These are phyloP conservation scores for Cotesia chilonis DNA, from an alignment of 1,140 invertebrate species.

Conservation along the genomic window DNA sequence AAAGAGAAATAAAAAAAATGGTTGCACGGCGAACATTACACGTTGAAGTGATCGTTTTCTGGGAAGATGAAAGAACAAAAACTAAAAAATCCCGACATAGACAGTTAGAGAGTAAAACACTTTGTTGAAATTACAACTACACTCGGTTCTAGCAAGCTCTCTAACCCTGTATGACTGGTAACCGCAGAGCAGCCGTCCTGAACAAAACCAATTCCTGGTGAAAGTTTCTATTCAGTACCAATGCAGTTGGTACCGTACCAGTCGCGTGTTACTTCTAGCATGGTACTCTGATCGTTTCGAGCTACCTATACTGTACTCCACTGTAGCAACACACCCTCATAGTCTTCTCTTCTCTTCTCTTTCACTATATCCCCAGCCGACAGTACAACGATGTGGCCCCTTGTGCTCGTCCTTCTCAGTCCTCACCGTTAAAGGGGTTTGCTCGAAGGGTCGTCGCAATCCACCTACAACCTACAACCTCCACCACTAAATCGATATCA, in stretches of 20 bases:
- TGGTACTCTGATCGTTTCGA: slow-evolving; percentile 45
- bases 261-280: slow-evolving; percentile 56
- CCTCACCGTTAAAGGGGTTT: slow-evolving; percentile 27
- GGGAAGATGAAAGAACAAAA: slow-evolving; percentile 13
- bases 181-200: slow-evolving; percentile 36
- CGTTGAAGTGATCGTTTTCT: slow-evolving; percentile 2
- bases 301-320: slow-evolving; percentile 1
- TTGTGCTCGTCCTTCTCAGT: slow-evolving; percentile 12
- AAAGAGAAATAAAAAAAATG: slow-evolving; percentile 1
- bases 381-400: slow-evolving; percentile 8
- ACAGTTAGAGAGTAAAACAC: slow-evolving; percentile 31
- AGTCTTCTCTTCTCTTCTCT: slow-evolving; percentile 23
- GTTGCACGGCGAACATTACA: slow-evolving; percentile 9
- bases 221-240: slow-evolving; percentile 53
- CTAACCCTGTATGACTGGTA: slow-evolving; percentile 31
- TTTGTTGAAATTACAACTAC: slow-evolving; percentile 45
- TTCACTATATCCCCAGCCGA: slow-evolving; percentile 31
- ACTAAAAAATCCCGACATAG: slow-evolving; percentile 1
- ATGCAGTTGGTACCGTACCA: slow-evolving; percentile 64
- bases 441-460: slow-evolving; percentile 26
- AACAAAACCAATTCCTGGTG: slow-evolving; percentile 51
- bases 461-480: slow-evolving; percentile 31
- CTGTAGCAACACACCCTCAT: slow-evolving; percentile 3
- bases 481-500: slow-evolving; percentile 34
- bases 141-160: slow-evolving; percentile 28